Conservation (phyloP, 2,113 vertebrate species). For the Podilymbus podiceps region DNA sequence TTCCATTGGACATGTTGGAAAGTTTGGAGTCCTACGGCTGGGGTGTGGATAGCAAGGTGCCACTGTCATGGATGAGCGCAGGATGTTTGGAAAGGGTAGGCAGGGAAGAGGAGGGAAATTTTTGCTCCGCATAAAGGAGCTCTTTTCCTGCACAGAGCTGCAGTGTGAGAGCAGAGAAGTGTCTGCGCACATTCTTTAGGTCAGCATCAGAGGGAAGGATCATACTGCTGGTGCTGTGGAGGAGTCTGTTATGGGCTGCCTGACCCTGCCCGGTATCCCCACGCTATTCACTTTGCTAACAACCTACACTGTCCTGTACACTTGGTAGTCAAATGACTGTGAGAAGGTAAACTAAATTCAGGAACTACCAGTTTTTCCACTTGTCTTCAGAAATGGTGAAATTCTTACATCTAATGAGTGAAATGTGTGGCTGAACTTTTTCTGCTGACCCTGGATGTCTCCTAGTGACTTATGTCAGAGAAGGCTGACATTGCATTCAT, state of each 20-base stretch:
- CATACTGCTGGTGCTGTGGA: background rate
- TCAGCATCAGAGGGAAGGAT: background rate
- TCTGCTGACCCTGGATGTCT: background rate
- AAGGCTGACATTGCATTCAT: background rate
- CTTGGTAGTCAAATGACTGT: background rate
- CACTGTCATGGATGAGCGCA: background rate
- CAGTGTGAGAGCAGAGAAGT: background rate
- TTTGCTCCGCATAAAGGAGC: background rate
- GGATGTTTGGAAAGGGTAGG: background rate
- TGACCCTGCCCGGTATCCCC: background rate
- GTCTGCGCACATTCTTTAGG: background rate
- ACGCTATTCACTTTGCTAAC: background rate
- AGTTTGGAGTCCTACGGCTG: background rate
- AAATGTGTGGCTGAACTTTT: background rate
- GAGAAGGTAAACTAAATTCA: background rate
- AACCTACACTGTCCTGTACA: accelerated
- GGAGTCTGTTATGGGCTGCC: background rate
- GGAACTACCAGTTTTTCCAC: background rate
- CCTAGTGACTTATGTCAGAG: background rate
- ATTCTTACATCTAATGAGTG: background rate
- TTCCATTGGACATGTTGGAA: background rate
- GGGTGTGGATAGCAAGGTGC: background rate
- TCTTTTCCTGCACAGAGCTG: background rate
- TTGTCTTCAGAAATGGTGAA: background rate
- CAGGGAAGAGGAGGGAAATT: background rate